Percentiles rank a stretch among this genome's conserved stretches.
Conservation (phyloP, 2,797 vertebrate genomes). For the Myotis myotis region DNA sequence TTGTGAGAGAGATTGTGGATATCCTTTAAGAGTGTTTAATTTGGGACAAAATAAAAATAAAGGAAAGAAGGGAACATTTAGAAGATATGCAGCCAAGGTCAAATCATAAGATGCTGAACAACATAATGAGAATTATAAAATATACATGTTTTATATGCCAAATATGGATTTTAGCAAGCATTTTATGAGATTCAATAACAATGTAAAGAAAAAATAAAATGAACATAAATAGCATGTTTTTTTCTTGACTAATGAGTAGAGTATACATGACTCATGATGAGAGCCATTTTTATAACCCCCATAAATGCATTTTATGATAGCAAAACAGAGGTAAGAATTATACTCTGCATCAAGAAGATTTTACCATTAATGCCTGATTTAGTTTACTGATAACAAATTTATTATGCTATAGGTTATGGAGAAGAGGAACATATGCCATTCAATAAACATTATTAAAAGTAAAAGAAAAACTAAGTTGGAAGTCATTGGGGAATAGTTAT, state of each 20-base stretch:
- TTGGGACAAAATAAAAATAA: neutral
- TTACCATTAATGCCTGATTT: slow-evolving; percentile 60
- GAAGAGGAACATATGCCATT: slow-evolving; percentile 35
- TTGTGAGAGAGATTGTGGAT: neutral
- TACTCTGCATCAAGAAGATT: slow-evolving; percentile 68
- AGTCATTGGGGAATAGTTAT: slow-evolving; percentile 9
- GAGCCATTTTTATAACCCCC: slow-evolving; percentile 65
- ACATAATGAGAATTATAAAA: neutral
- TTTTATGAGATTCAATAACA: slow-evolving; percentile 27
- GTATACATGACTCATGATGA: slow-evolving; percentile 64
- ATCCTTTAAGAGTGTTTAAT: neutral
- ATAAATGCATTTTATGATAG: slow-evolving; percentile 74
- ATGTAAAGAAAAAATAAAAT: slow-evolving; percentile 54
- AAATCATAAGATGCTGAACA: neutral
- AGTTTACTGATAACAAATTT: slow-evolving; percentile 66
- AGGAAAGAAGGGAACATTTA: neutral
- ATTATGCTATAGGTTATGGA: neutral
- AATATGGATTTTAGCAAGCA: slow-evolving; percentile 17
- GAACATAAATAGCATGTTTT: slow-evolving; percentile 47
- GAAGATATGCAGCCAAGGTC: neutral
- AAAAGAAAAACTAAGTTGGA: slow-evolving; percentile 40
- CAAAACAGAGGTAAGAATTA: slow-evolving; percentile 65
- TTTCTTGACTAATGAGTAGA: slow-evolving; percentile 47
- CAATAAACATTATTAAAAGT: slow-evolving; percentile 35
- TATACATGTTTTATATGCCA: neutral